Evolutionary conservation across 2,888 invertebrate species (phyloP).

Genomic region (Slavum lentiscoides): DNA sequence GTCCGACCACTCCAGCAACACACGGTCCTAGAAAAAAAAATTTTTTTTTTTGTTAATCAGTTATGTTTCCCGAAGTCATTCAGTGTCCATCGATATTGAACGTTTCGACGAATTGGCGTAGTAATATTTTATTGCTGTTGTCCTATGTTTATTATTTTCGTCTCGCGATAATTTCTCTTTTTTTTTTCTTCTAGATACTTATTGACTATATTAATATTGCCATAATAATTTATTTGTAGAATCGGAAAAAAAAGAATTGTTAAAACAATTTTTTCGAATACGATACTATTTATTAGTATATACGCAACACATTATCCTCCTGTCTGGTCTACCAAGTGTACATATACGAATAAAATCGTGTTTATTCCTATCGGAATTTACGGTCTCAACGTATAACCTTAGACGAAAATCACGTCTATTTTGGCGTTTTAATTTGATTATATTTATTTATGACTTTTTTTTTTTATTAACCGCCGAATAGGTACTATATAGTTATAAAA

Average conservation of each 20-base stretch:
- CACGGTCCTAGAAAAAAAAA: constrained; percentile 69
- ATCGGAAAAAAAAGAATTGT: not conserved
- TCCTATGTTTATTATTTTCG: too few species aligned
- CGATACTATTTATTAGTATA: not conserved
- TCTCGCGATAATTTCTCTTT: too few species aligned
- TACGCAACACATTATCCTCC: not conserved
- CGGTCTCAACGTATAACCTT: not conserved
- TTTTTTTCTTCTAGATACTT: too few species aligned
- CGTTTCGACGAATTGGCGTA: too few species aligned
- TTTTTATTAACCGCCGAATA: constrained; percentile 10
- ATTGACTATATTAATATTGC: too few species aligned
- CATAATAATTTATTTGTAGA: not conserved
- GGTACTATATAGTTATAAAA: constrained; percentile 1
- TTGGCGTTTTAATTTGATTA: constrained; percentile 11
- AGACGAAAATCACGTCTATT: not conserved
- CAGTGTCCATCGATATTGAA: too few species aligned
- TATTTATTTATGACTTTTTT: not conserved
- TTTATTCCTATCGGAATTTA: not conserved
- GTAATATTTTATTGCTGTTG: too few species aligned
- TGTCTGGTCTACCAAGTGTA: too few species aligned
- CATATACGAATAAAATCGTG: not conserved
- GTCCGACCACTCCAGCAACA: constrained; percentile 88
- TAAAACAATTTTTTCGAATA: not conserved
- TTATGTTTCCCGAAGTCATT: too few species aligned
- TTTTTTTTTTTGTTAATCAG: not conserved